These are phyloP conservation scores for Montipora capricornis DNA, from an alignment of 64 coral and sea anemone species.

Conservation along the genomic window DNA sequence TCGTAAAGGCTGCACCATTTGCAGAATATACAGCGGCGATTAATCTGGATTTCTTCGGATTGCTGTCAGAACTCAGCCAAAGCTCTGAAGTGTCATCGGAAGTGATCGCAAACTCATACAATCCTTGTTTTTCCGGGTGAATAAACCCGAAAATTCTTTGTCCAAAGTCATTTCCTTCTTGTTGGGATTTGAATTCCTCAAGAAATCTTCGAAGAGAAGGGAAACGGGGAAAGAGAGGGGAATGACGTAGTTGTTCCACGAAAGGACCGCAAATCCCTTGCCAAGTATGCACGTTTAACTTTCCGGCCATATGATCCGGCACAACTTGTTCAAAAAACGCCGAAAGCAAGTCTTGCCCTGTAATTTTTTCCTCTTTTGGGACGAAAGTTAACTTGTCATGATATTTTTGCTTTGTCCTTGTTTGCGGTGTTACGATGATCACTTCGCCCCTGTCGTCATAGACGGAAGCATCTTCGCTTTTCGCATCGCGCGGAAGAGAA, in stretches of 20 bases:
- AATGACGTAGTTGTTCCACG: constrained; percentile 81
- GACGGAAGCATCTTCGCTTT: not conserved
- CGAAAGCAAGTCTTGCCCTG: constrained; percentile 64
- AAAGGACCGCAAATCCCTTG: constrained; percentile 82
- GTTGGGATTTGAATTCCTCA: constrained; percentile 67
- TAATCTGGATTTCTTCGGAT: constrained; percentile 84
- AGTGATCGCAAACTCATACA: constrained; percentile 83
- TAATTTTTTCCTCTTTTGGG: not conserved
- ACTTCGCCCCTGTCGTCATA: not conserved
- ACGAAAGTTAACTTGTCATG: not conserved
- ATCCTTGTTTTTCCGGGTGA: constrained; percentile 60
- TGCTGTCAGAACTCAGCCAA: constrained; percentile 80
- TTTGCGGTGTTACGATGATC: not conserved
- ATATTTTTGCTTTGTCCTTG: not conserved
- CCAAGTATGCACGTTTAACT: constrained; percentile 87
- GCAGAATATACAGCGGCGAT: constrained; percentile 75
- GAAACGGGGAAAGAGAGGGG: constrained; percentile 87
- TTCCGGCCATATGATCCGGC: constrained; percentile 66
- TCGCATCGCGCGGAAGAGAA: not conserved
- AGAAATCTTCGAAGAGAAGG: constrained; percentile 52
- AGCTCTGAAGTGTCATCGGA: constrained; percentile 93
- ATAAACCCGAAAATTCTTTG: constrained; percentile 86
- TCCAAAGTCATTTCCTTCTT: constrained; percentile 75
- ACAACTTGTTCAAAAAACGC: constrained; percentile 88
- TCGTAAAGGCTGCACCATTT: constrained; percentile 60